Evolutionary conservation across 1,140 invertebrate genomes (phyloP), one percentile per base, ranked within the genome.

Genomic region (Delia radicum): DNA sequence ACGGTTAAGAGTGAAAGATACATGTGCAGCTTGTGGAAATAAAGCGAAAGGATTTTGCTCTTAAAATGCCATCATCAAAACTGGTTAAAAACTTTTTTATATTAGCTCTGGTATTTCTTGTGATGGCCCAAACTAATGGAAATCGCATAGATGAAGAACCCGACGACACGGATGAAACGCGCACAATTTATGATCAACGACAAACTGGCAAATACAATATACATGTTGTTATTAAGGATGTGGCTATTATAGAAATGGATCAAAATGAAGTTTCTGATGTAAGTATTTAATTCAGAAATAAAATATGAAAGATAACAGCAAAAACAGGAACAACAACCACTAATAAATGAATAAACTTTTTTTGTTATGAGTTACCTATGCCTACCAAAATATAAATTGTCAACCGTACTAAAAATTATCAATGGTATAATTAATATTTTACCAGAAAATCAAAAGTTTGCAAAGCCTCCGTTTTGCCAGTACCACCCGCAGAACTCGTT

Each of bases 161-260:
- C 18, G 37, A 27, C 27, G n/a, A 13, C 71, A 28, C 24, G 26
- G 71, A 73, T 48, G 72, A n/a, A n/a, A n/a, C 10, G 79, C 77
- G 77, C 65, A 77, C 79, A 28, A 73, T 81, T 24, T 93, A 91
- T 82, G 92, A 94, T 85, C 92, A 94, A 82, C 90, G 91, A 33
- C 93, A 95, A 85, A 90, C 89, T 1, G 93, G 93, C 3, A 90
- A 93, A 75, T 88, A 93, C 77, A 94, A 95, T 86, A 91, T 95
- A 55, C 93, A 93, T 80, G 87, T 95, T 62, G 91, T 93, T 81
- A 85, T 94, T 69, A 94, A 94, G 86, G 92, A 94, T 86, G 87
- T 94, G 72, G 89, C 92, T 80, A 90, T 95, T 78, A 88, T 94
- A 76, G 93, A 93, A 31, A 80, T 94, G 37, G 78, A 91, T 21